These are phyloP conservation scores for Leptopterna dolabrata DNA, from an alignment of 2,888 invertebrate genomes.

Conservation along the genomic window DNA sequence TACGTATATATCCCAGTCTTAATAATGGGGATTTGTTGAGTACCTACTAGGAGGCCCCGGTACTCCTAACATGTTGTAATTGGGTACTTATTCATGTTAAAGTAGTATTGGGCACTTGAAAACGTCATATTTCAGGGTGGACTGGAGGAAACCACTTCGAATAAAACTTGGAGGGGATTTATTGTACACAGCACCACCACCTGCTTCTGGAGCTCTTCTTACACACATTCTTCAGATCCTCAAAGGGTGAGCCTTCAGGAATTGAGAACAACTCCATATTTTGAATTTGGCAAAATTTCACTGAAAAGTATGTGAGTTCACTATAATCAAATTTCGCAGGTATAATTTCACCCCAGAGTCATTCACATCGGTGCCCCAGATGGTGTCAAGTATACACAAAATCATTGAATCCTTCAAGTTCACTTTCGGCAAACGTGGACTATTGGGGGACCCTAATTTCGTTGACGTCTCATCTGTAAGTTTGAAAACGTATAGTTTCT, in stretches of 20 bases:
- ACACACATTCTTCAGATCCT: conserved; percentile 85
- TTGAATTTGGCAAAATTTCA: background rate
- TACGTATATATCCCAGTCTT: no score
- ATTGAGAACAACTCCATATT: background rate
- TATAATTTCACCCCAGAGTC: conserved; percentile 68
- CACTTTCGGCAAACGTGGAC: conserved; percentile 87
- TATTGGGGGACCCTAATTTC: conserved; percentile 85
- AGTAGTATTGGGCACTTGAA: no score
- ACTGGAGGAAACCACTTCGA: conserved; percentile 74
- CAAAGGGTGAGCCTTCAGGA: conserved; percentile 67
- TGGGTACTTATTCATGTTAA: no score
- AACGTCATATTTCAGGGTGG: conserved; percentile 69
- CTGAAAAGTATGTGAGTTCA: background rate
- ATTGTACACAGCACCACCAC: conserved; percentile 85
- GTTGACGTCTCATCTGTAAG: conserved; percentile 77
- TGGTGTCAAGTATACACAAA: conserved; percentile 71
- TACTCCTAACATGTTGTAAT: no score
- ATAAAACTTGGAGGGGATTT: conserved; percentile 73
- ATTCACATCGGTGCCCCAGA: conserved; percentile 68
- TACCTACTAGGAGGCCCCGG: no score
- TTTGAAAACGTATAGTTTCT: no score
- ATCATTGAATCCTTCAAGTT: conserved; percentile 92
- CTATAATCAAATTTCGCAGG: background rate
- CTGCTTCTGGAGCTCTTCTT: conserved; percentile 86
- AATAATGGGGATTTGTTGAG: no score